Conservation (phyloP, 2,113 vertebrate genomes). For the Megalops atlanticus region DNA sequence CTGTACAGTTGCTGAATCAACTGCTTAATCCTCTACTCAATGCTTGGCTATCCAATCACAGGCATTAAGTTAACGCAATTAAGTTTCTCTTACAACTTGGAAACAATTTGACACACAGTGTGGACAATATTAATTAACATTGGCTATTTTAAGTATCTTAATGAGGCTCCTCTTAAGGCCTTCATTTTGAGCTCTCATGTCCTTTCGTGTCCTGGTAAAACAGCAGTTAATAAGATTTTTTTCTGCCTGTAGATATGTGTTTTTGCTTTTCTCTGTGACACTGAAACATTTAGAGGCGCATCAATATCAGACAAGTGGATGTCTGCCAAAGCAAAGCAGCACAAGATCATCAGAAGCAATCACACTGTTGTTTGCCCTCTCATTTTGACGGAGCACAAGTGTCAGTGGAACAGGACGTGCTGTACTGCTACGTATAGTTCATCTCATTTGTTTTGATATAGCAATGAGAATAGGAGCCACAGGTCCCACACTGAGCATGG, state of each 20-base stretch:
- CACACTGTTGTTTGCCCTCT: background rate
- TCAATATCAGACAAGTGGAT: background rate
- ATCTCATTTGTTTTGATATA: background rate
- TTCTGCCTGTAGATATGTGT: background rate
- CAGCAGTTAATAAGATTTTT: no score
- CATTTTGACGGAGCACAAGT: background rate
- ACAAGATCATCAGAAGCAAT: background rate
- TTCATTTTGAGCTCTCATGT: no score
- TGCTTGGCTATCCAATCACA: no score
- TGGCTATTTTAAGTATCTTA: no score
- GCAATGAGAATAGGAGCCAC: background rate
- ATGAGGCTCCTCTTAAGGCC: no score
- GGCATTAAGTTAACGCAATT: no score
- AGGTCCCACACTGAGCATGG: background rate
- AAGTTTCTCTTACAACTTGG: no score
- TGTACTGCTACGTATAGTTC: background rate
- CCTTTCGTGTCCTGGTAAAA: slow-evolving; percentile 19
- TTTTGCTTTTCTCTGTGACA: background rate
- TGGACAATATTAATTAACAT: no score
- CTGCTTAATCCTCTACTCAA: no score
- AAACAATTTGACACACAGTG: no score
- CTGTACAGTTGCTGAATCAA: no score
- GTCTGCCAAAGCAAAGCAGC: background rate
- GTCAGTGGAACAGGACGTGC: background rate
- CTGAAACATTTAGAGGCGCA: background rate